A percentile compares a stretch with the other conserved stretches of the same genome.
phyloP scores from a whole-genome alignment of 2,113 vertebrate genomes.

The Lontra canadensis region DNA sequence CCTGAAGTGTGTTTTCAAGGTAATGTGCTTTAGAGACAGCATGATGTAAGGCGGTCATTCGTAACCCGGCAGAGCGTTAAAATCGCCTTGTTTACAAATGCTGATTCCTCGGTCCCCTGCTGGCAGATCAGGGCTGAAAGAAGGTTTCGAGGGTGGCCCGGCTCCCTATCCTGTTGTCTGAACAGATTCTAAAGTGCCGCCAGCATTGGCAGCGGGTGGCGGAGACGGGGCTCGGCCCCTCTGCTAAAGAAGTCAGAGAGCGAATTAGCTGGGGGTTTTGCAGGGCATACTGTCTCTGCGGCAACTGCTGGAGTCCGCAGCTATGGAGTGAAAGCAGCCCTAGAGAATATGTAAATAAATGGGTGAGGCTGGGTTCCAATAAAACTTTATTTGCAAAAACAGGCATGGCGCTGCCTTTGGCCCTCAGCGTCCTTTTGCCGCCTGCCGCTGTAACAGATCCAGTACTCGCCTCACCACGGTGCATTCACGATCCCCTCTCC shows the following conservation, averaged over 20 bases:
- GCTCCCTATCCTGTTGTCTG: background rate
- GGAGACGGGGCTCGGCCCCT: background rate
- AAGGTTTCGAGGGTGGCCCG: background rate
- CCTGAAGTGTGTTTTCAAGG: background rate
- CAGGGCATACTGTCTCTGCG: background rate
- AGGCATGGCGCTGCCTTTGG: background rate
- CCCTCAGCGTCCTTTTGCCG: background rate
- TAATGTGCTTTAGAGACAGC: background rate
- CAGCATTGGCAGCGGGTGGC: background rate
- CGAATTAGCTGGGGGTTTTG: background rate
- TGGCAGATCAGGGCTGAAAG: background rate
- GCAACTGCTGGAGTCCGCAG: background rate
- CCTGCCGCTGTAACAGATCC: background rate
- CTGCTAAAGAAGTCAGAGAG: background rate
- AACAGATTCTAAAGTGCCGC: background rate
- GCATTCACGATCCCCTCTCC: background rate
- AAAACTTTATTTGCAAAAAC: background rate
- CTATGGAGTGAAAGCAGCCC: background rate
- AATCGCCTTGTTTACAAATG: background rate
- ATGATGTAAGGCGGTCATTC: background rate
- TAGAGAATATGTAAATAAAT: background rate
- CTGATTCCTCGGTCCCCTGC: background rate
- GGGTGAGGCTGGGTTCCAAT: background rate
- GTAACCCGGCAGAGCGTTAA: background rate
- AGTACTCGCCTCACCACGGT: background rate